phyloP scores from a whole-genome alignment of 1,140 invertebrate genomes.

The Trichomalopsis sarcophagae region DNA sequence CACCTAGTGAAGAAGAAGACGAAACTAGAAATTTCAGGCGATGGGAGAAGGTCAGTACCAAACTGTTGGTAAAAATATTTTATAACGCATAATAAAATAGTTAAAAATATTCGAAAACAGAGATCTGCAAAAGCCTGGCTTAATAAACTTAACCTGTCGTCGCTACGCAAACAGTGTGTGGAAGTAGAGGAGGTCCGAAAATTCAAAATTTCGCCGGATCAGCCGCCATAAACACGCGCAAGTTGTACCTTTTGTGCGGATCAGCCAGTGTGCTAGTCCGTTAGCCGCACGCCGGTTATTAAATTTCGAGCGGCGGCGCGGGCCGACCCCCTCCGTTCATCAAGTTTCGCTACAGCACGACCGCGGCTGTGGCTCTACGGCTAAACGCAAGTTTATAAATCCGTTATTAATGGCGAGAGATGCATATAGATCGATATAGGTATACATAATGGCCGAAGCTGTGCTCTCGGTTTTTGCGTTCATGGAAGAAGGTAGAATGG shows the following conservation, averaged over 20 bases:
- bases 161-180: neutral
- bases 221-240: neutral
- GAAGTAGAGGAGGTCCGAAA: neutral
- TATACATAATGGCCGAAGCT: no score
- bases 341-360: neutral
- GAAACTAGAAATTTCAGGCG: no score
- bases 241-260: neutral
- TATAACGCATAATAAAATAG: no score
- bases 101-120: no score
- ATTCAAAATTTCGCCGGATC: neutral
- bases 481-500: no score
- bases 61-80: no score
- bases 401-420: conserved; percentile 16
- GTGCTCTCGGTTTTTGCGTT: no score
- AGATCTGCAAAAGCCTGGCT: neutral
- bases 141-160: no score
- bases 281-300: conserved; percentile 7
- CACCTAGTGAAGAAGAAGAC: no score
- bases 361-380: neutral
- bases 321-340: neutral
- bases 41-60: no score
- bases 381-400: conserved; percentile 24
- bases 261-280: neutral
- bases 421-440: neutral
- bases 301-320: conserved; percentile 3